phyloP scores from a whole-genome alignment of 2,888 invertebrate species.

The Corbicula japonica region DNA sequence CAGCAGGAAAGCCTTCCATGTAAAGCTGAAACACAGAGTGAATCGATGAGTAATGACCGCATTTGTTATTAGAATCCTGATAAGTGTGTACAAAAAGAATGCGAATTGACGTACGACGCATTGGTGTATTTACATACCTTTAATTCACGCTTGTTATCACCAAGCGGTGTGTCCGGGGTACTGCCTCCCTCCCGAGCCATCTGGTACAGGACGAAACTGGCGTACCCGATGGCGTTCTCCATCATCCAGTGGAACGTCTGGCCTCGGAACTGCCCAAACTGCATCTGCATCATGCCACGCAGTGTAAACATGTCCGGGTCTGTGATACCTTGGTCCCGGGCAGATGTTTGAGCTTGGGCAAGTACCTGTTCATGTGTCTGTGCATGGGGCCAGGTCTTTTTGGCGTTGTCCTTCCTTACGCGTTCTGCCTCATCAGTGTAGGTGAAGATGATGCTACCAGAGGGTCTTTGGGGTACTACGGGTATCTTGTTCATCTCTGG shows the following conservation, averaged over 20 bases:
- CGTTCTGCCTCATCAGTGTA: too few species aligned
- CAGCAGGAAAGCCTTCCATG: slow-evolving; percentile 21
- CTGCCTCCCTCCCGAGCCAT: slow-evolving; percentile 21
- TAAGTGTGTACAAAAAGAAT: too few species aligned
- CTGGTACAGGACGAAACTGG: neutral
- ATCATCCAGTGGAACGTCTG: slow-evolving; percentile 39
- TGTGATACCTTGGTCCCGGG: too few species aligned
- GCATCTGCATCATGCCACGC: slow-evolving; percentile 12
- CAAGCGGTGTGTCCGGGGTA: neutral
- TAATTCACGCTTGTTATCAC: slow-evolving; percentile 28
- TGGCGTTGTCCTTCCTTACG: too few species aligned
- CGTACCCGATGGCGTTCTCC: slow-evolving; percentile 36
- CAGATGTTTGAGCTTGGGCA: too few species aligned
- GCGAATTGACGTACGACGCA: too few species aligned
- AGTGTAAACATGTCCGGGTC: slow-evolving; percentile 7
- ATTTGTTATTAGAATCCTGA: too few species aligned
- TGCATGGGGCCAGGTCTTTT: too few species aligned
- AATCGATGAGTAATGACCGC: neutral
- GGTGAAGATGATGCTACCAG: too few species aligned
- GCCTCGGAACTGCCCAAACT: slow-evolving; percentile 30
- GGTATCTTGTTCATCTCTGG: too few species aligned
- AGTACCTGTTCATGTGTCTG: too few species aligned
- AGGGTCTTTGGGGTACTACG: too few species aligned
- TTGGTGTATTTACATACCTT: slow-evolving; percentile 2
- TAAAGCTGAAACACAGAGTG: slow-evolving; percentile 11